Percentiles rank a stretch among this genome's conserved stretches.
Evolutionary conservation across 2,797 vertebrate species (phyloP).

Genomic region (Pristis pectinata): DNA sequence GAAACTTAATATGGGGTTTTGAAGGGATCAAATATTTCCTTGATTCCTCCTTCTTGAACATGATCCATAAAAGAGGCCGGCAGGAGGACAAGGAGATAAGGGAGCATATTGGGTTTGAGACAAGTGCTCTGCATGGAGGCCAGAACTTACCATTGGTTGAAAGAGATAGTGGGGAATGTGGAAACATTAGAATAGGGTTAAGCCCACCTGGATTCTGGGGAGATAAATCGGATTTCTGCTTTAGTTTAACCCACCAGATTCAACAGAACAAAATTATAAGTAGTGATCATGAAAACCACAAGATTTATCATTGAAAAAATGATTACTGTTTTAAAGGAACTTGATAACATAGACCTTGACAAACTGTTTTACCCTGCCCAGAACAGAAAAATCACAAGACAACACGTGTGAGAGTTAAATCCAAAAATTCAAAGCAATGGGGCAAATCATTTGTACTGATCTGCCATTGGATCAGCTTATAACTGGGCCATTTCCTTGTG

Average conservation of each 20-base stretch:
- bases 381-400: not conserved
- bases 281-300: not conserved
- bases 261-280: not conserved
- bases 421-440: not conserved
- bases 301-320: not conserved
- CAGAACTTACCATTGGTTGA: not conserved
- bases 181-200: not conserved
- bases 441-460: too few species aligned
- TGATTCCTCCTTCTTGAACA: not conserved
- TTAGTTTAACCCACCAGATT: not conserved
- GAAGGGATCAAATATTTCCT: not conserved
- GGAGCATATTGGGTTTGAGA: not conserved
- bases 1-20: not conserved
- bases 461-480: too few species aligned
- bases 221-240: not conserved
- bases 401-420: not conserved
- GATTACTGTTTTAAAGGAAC: not conserved
- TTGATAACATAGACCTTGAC: not conserved
- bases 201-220: not conserved
- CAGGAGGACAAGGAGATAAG: not conserved
- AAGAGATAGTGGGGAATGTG: not conserved
- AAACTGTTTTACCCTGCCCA: not conserved
- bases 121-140: not conserved
- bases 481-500: too few species aligned
- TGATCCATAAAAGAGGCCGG: not conserved